Evolutionary conservation across 2,797 vertebrate genomes (phyloP).

Genomic region (Tangara arthus): DNA sequence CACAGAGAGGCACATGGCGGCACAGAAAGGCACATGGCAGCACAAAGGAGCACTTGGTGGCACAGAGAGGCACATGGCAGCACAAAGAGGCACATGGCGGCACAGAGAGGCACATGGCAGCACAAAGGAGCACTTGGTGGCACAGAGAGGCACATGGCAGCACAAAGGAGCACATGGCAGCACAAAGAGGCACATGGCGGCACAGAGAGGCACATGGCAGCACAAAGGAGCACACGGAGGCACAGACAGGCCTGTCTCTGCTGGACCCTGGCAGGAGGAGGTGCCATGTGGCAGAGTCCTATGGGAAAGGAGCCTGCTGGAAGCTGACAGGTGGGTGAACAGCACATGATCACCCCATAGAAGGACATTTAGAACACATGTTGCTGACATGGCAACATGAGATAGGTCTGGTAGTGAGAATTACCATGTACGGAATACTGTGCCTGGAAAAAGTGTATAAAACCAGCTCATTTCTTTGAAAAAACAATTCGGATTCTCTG

Average conservation of each 20-base stretch:
- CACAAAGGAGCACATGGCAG: background rate
- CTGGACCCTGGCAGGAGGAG: background rate
- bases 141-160: background rate
- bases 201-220: too few species aligned
- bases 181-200: background rate
- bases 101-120: too few species aligned
- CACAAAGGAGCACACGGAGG: background rate
- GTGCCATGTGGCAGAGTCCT: background rate
- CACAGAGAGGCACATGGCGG: background rate
- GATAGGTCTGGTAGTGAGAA: background rate
- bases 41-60: background rate
- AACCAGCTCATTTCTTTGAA: background rate
- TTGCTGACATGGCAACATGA: background rate
- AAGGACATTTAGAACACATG: background rate
- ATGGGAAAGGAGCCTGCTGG: too few species aligned
- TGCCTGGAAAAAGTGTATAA: background rate
- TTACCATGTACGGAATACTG: too few species aligned
- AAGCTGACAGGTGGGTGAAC: background rate
- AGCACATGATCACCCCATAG: accelerated
- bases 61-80: too few species aligned
- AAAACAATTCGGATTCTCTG: background rate
- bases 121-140: too few species aligned
- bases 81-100: too few species aligned
- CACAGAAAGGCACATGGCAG: accelerated
- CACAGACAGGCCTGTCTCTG: background rate